phyloP scores from a whole-genome alignment of 2,888 invertebrate genomes.

The Stenolophus ochropezus region DNA sequence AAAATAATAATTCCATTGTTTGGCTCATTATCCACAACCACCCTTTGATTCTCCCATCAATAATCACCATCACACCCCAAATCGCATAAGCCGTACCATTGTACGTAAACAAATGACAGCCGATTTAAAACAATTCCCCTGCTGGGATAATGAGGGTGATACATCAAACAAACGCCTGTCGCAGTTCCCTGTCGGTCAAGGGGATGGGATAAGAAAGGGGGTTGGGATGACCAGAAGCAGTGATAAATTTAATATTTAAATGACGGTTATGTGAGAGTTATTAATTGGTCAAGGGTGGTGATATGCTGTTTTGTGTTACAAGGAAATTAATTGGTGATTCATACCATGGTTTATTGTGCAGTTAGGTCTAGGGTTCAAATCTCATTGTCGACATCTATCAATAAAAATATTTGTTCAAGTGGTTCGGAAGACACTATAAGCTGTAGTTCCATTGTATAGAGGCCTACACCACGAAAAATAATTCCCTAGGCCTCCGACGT shows the following conservation, averaged over 20 bases:
- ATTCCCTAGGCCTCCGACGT: too few relatives aligned
- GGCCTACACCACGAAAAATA: too few relatives aligned
- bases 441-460: too few relatives aligned
- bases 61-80: slow-evolving; percentile 1
- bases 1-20: not conserved
- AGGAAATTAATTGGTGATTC: not conserved
- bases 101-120: slow-evolving; percentile 22
- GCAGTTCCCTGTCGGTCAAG: too few relatives aligned
- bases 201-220: not conserved
- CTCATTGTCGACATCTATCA: too few relatives aligned
- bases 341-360: too few relatives aligned
- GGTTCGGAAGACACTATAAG: too few relatives aligned
- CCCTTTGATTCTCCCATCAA: slow-evolving; percentile 8
- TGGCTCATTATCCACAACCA: not conserved
- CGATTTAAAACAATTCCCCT: slow-evolving; percentile 33
- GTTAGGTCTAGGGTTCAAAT: too few relatives aligned
- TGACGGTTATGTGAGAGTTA: not conserved
- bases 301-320: not conserved
- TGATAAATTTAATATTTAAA: slow-evolving; percentile 21
- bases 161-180: slow-evolving; percentile 18
- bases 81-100: slow-evolving; percentile 4
- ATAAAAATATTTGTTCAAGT: too few relatives aligned
- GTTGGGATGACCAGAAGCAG: not conserved
- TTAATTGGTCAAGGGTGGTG: not conserved
- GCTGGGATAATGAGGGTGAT: slow-evolving; percentile 5